Conservation (phyloP, 2,797 vertebrate species). For the Sparidentex hasta region DNA sequence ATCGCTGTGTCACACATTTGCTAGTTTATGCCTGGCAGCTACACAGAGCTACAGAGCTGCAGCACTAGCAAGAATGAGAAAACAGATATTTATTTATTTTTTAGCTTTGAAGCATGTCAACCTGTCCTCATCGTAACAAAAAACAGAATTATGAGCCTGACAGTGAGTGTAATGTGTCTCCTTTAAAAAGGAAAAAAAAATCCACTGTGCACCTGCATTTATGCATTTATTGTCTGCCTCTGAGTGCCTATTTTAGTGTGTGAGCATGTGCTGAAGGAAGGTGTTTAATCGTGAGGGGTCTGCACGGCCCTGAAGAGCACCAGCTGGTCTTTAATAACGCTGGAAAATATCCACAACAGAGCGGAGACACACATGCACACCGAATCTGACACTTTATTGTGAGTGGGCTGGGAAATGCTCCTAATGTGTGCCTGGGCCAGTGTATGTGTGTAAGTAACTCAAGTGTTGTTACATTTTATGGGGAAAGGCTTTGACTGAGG, state of each 20-base stretch:
- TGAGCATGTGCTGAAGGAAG: conserved; percentile 42
- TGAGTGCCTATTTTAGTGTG: conserved; percentile 22
- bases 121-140: no score
- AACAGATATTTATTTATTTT: no score
- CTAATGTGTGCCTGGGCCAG: conserved; percentile 20
- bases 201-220: conserved; percentile 36
- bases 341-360: conserved; percentile 57
- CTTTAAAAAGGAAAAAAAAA: conserved; percentile 9
- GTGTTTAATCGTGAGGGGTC: conserved; percentile 75
- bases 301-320: conserved; percentile 62
- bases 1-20: no score
- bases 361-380: conserved; percentile 39
- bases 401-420: conserved; percentile 39
- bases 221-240: conserved; percentile 7
- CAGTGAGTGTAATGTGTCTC: no score
- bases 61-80: no score
- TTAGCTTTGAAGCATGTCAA: no score
- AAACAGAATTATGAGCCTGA: no score
- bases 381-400: conserved; percentile 49
- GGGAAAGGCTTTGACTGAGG: conserved; percentile 49
- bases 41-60: no score
- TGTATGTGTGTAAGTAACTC: conserved; percentile 13
- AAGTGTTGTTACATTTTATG: conserved; percentile 62
- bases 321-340: conserved; percentile 72
- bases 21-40: no score